A percentile compares a stretch with the other conserved stretches of the same genome.
Evolutionary conservation across 2,113 vertebrate species (phyloP).

Genomic region (Phalacrocorax brasilianus): DNA sequence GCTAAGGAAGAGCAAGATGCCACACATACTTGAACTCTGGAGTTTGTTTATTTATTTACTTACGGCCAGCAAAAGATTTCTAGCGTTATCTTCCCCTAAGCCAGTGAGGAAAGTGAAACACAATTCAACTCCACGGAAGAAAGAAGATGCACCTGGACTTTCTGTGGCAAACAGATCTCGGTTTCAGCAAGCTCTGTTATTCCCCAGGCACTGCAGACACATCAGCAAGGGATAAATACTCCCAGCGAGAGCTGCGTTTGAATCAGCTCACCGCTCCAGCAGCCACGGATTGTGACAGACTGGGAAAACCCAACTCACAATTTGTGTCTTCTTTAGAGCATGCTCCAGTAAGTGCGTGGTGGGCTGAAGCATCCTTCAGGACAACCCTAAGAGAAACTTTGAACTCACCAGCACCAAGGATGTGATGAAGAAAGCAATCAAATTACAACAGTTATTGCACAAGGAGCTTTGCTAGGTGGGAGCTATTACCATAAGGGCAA

Average conservation of each 20-base stretch:
- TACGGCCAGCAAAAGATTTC: background rate
- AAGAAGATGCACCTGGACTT: background rate
- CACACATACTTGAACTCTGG: background rate
- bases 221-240: background rate
- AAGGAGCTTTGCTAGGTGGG: background rate
- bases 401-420: background rate
- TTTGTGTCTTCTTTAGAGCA: background rate
- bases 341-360: background rate
- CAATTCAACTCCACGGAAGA: background rate
- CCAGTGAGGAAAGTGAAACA: background rate
- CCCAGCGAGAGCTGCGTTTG: accelerated
- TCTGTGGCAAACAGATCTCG: background rate
- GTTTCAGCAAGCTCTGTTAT: background rate
- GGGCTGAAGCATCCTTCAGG: background rate
- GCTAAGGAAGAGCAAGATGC: background rate
- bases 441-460: background rate
- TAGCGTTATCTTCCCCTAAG: too few species aligned
- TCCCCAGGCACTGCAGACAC: background rate
- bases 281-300: background rate
- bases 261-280: background rate
- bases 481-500: background rate
- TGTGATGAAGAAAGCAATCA: accelerated
- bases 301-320: background rate
- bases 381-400: background rate
- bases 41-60: background rate